Evolutionary conservation across 2,797 vertebrate species (phyloP), one percentile per base, ranked within the genome.

Genomic region (Esox masquinongy): DNA sequence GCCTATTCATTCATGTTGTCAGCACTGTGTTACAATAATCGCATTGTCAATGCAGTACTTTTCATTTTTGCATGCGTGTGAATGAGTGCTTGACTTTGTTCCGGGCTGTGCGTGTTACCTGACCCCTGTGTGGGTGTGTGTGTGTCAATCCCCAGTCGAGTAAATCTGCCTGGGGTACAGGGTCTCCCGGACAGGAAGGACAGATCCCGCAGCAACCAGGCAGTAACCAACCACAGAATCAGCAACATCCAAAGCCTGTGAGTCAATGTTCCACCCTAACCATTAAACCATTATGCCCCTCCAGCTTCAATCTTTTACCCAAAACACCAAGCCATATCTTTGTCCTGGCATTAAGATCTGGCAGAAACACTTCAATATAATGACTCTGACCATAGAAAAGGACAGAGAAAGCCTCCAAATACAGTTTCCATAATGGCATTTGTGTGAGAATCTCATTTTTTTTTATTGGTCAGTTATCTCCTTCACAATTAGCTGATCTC

Each of bases 111-210:
- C 12, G 29, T 2, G 24, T 24, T 19, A 50, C 12, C 19, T 66
- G 26, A 36, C 73, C 9, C 6, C n/a, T 43, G 29, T 36, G 6
- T 39, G 36, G 49, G 51, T 16, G 39, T 29, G 26, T 43, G 19
- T 56, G 5, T 49, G 50, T 72, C 29, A 24, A 3, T 26, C 12
- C n/a, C 8, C 19, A 49, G n/a, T 14, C 15, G 26, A 17, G 19
- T 72, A 39, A 16, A 19, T 43, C 43, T 56, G 31, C 22, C 29
- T 63, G 71, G 29, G 47, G 14, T 34, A 14, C 24, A 22, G 66
- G 19, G 47, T 76, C 17, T 72, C 9, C 43, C 16, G 29, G 74
- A 0, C 56, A 91, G 88, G 86, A 84, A 59, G 87, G 78, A 72
- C 64, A 74, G 53, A 29, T 29, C 7, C 88, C 88, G 22, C 84